A percentile compares a stretch with the other conserved stretches of the same genome.
These are phyloP conservation scores for Trachelus iudaicus DNA, from an alignment of 2,888 invertebrate species.

Conservation along the genomic window DNA sequence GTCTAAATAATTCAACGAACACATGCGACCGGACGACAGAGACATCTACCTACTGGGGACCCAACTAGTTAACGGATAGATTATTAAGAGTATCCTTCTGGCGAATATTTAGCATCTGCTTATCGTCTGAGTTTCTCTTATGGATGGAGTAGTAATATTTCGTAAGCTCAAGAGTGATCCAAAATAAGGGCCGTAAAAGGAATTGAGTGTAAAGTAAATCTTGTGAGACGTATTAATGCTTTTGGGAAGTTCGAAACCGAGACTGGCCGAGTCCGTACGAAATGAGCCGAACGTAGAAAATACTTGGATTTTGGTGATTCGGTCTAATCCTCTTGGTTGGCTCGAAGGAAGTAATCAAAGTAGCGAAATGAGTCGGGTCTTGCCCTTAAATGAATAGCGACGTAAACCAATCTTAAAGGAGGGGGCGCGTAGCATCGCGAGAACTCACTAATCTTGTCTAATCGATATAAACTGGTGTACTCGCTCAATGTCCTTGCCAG, in stretches of 20 bases:
- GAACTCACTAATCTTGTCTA: conserved; percentile 37
- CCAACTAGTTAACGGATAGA: conserved; percentile 44
- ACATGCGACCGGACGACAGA: conserved; percentile 39
- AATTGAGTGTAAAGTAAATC: not conserved
- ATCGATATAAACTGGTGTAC: conserved; percentile 44
- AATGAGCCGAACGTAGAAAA: not conserved
- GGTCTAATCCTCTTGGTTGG: not conserved
- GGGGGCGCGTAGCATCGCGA: not conserved
- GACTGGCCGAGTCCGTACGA: not conserved
- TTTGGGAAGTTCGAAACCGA: not conserved
- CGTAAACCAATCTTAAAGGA: not conserved
- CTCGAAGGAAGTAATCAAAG: not conserved
- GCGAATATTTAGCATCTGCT: not conserved
- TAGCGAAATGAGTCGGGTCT: not conserved
- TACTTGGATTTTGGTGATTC: not conserved
- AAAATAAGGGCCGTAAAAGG: not conserved
- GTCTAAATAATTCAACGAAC: conserved; percentile 45
- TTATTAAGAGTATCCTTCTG: conserved; percentile 31
- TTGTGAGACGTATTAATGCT: not conserved
- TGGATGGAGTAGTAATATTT: not conserved
- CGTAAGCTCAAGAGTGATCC: not conserved
- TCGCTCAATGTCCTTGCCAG: conserved; percentile 47
- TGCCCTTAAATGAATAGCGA: not conserved
- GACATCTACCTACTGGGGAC: conserved; percentile 34
- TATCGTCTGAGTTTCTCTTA: not conserved